Conservation (phyloP, 2,797 vertebrate genomes). For the Cygnus olor region DNA sequence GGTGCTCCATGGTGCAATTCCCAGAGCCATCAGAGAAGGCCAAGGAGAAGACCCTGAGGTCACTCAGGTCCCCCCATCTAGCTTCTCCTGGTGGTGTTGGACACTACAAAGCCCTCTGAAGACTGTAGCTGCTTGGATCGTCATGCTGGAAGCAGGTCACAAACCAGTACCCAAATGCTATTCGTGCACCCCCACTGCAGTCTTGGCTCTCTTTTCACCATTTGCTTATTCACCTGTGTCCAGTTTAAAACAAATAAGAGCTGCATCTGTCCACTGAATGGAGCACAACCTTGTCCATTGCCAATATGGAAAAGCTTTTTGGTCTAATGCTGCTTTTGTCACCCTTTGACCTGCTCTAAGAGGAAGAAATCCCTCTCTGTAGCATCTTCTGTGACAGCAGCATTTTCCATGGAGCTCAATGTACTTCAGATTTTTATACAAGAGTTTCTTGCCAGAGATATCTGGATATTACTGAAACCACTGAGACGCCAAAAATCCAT, state of each 20-base stretch:
- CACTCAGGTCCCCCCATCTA: neutral
- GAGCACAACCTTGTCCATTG: neutral
- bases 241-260: neutral
- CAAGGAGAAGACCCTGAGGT: rapidly evolving
- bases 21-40: neutral
- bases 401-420: neutral
- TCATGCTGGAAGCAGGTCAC: neutral
- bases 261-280: neutral
- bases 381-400: neutral
- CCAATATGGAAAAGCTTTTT: neutral
- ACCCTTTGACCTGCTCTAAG: neutral
- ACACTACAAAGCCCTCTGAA: neutral
- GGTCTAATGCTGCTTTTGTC: neutral
- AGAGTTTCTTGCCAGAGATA: neutral
- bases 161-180: neutral
- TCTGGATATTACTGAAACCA: neutral
- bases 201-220: neutral
- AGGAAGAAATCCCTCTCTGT: neutral
- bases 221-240: neutral
- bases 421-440: neutral
- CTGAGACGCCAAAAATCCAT: neutral
- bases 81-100: neutral
- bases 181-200: neutral
- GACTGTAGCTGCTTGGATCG: neutral
- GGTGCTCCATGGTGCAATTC: rapidly evolving